Evolutionary conservation across 2,113 vertebrate genomes (phyloP), one percentile per base, ranked within the genome.

Genomic region (Raja brachyura): DNA sequence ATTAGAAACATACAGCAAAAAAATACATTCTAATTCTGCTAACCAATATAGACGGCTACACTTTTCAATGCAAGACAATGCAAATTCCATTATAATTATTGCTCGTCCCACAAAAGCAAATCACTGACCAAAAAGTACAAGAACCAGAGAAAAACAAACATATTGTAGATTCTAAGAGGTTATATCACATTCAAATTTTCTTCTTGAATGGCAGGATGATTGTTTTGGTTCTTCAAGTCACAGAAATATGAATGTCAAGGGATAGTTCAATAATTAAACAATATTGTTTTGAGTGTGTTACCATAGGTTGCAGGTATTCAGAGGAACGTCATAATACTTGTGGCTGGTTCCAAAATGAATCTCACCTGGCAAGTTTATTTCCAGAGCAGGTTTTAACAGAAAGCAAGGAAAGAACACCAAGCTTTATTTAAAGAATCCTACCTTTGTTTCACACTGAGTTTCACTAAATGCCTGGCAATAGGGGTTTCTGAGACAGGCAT

Each of bases 41-140:
- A 63, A 7, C 83, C 83, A 86, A 63, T 86, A 13, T 14, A 61
- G 28, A 86, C 18, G 83, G 63, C 83, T 9, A 31, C 83, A 63
- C 63, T 92, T 73, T 66, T 92, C 88, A 48, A 92, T 48, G 20
- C 22, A 70, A 28, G 66, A 73, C 88, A 39, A 92, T 73, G 88
- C 25, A 92, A 73, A 70, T 92, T 70, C 31, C 88, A 73, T 48
- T 73, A 48, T 25, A 73, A 31, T 48, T 31, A 8, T n/a, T 33
- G 20, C 31, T 11, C 68, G 33, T 18, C 31, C 88, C 88, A 90
- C 66, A 73, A 92, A 92, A 10, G 39, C 66, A 90, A 66, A 73
- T 73, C 20, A 92, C 88, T 92, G 66, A 92, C 88, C 66, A 92
- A 63, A 92, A 70, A 92, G 39, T 22, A 92, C 39, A 73, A 9